Conservation (phyloP, 2,797 vertebrate genomes). For the Peromyscus attwateri region DNA sequence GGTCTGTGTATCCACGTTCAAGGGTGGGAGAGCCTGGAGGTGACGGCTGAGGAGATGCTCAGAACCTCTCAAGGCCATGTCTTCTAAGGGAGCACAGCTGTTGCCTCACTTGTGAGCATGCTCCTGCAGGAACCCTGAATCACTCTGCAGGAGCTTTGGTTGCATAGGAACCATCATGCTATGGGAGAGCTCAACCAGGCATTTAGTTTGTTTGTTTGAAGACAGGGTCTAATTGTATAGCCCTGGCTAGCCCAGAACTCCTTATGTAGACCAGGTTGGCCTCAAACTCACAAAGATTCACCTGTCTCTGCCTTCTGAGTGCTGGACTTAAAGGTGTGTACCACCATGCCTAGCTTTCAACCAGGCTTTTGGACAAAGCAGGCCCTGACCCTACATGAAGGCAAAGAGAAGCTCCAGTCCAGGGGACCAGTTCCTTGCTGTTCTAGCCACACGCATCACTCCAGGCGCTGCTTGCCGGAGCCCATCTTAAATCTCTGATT, state of each 20-base stretch:
- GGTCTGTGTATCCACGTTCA: background rate
- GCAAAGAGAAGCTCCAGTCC: background rate
- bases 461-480: background rate
- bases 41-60: background rate
- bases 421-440: fast-evolving
- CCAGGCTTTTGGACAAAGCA: background rate
- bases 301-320: background rate
- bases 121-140: background rate
- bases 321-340: background rate
- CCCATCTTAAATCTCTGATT: background rate
- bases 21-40: background rate
- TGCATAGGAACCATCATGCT: background rate
- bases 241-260: background rate
- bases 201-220: background rate
- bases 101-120: background rate
- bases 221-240: background rate
- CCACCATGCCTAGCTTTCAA: background rate
- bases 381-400: background rate
- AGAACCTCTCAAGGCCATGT: background rate
- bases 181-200: background rate
- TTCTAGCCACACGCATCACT: background rate
- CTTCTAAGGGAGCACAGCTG: background rate
- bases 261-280: background rate
- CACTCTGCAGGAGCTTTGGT: fast-evolving
- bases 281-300: background rate